Evolutionary conservation across 2,888 invertebrate genomes (phyloP).

Genomic region (Enchytraeus crypticus): DNA sequence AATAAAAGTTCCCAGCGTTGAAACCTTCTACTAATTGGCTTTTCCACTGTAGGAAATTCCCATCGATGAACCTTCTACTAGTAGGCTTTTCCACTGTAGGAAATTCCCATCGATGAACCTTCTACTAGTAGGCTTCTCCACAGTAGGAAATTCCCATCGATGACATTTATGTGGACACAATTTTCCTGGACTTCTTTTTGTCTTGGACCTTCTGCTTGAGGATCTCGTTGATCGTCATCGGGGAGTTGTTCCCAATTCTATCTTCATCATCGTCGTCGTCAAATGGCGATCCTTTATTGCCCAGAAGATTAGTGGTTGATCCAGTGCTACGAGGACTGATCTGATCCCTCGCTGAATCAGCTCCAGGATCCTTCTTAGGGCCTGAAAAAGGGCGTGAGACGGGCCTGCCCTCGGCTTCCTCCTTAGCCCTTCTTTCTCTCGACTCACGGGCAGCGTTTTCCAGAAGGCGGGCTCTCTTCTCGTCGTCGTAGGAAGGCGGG

Average conservation of each 20-base stretch:
- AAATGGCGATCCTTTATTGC: neutral
- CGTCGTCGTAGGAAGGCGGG: neutral
- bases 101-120: too few species aligned
- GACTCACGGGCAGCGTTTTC: constrained; percentile 17
- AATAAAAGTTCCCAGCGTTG: too few species aligned
- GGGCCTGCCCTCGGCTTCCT: constrained; percentile 1
- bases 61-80: too few species aligned
- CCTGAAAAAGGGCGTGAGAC: neutral
- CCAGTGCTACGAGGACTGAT: neutral
- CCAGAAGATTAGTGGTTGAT: constrained; percentile 15
- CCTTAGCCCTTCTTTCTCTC: constrained; percentile 5
- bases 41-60: too few species aligned
- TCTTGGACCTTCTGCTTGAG: constrained; percentile 16
- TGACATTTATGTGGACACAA: too few species aligned
- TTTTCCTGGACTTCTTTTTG: too few species aligned
- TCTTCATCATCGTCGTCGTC: neutral
- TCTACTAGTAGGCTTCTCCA: too few species aligned
- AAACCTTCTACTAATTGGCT: too few species aligned
- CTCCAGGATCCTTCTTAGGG: neutral
- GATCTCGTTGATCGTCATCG: constrained; percentile 19
- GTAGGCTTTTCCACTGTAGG: too few species aligned
- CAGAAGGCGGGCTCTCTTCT: constrained; percentile 14
- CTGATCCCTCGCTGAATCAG: neutral
- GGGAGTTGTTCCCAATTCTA: neutral
- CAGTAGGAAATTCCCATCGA: too few species aligned